Evolutionary conservation across 2,113 vertebrate genomes (phyloP).

Genomic region (Callospermophilus lateralis): DNA sequence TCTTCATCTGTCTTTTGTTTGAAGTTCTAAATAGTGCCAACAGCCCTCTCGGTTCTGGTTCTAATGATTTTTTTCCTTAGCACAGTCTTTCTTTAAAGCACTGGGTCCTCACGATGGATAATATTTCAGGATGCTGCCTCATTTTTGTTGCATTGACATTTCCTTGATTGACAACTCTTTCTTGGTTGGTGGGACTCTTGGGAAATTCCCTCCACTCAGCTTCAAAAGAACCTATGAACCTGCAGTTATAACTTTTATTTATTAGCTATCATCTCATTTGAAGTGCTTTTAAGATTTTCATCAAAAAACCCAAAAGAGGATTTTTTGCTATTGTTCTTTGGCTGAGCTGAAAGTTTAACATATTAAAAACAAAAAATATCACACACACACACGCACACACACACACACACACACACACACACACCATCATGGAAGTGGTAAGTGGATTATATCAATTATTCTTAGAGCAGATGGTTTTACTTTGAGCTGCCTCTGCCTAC

Average conservation of each 20-base stretch:
- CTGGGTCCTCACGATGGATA: not conserved
- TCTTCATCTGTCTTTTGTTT: not conserved
- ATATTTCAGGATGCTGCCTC: not conserved
- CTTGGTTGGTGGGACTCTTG: not conserved
- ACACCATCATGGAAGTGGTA: not conserved
- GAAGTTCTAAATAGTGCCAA: not conserved
- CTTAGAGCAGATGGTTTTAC: not conserved
- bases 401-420: not conserved
- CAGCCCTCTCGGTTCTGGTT: not conserved
- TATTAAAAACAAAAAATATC: not conserved
- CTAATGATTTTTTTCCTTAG: not conserved
- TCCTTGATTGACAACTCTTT: not conserved
- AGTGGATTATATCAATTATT: not conserved
- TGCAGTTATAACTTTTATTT: not conserved
- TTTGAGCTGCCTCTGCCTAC: not conserved
- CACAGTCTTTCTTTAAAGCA: not conserved
- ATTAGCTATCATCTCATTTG: not conserved
- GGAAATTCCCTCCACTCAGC: not conserved
- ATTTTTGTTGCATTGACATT: not conserved
- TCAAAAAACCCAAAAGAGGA: not conserved
- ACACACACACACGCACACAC: too few relatives aligned
- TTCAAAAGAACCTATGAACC: not conserved
- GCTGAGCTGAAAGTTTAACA: not conserved
- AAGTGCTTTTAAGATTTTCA: not conserved
- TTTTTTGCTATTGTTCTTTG: not conserved